Conservation (phyloP, 2,888 invertebrate species). For the Zhuqinia jingwanae region DNA sequence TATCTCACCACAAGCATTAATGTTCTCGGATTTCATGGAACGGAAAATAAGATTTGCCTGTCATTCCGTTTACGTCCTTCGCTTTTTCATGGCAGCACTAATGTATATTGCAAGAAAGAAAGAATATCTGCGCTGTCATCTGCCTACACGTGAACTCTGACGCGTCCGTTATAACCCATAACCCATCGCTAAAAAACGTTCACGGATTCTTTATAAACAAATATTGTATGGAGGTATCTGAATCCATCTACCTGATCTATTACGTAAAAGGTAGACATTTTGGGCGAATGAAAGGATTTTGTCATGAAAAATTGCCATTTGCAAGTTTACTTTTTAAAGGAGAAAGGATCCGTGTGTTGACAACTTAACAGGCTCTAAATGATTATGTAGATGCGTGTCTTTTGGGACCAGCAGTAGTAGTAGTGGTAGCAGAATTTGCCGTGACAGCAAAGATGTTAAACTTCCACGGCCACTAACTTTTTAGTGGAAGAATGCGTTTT, state of each 20-base stretch:
- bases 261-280: too few relatives aligned
- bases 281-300: slow-evolving; percentile 30
- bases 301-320: slow-evolving; percentile 54
- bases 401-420: slow-evolving; percentile 26
- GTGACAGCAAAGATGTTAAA: too few relatives aligned
- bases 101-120: neutral
- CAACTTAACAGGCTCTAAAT: slow-evolving; percentile 64
- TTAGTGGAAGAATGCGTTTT: too few relatives aligned
- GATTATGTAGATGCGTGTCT: slow-evolving; percentile 67
- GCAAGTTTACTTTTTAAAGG: slow-evolving; percentile 30
- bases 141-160: too few relatives aligned
- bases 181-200: too few relatives aligned
- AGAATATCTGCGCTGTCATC: too few relatives aligned
- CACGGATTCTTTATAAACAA: too few relatives aligned
- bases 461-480: too few relatives aligned
- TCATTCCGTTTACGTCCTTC: neutral
- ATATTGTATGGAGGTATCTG: too few relatives aligned
- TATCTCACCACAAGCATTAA: neutral
- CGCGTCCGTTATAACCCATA: too few relatives aligned
- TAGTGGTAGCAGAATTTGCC: slow-evolving; percentile 18
- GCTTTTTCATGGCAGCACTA: neutral
- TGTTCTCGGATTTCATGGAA: neutral
- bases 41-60: neutral
- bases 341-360: slow-evolving; percentile 14
- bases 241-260: too few relatives aligned